phyloP scores from a whole-genome alignment of 2,113 vertebrate genomes.

The Dendropsophus ebraccatus region DNA sequence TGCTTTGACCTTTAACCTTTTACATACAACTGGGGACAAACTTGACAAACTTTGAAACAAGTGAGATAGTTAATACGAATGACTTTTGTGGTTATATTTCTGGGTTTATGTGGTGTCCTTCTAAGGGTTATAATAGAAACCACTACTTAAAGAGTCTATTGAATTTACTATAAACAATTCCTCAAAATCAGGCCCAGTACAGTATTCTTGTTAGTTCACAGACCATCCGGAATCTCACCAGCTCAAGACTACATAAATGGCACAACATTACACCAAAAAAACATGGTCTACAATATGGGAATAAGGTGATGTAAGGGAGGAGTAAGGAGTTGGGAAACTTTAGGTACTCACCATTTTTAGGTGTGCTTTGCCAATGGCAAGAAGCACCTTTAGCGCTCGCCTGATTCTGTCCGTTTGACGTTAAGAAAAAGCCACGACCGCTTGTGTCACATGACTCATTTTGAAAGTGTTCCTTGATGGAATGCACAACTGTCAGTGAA shows the following conservation, averaged over 20 bases:
- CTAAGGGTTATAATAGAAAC: neutral
- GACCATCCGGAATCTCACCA: neutral
- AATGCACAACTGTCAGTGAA: constrained; percentile 51
- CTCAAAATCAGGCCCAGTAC: neutral
- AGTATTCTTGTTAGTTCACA: neutral
- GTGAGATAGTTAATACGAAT: too few relatives aligned
- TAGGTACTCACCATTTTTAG: constrained; percentile 40
- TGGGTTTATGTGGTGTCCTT: neutral
- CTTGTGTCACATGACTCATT: constrained; percentile 47
- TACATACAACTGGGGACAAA: too few relatives aligned
- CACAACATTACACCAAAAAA: neutral
- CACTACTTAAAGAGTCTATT: neutral
- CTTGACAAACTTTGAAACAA: too few relatives aligned
- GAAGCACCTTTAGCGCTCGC: constrained; percentile 46
- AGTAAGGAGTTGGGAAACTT: neutral
- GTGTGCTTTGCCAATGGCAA: constrained; percentile 41
- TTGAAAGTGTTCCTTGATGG: constrained; percentile 46
- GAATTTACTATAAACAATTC: too few relatives aligned
- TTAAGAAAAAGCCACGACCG: constrained; percentile 41
- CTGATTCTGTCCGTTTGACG: constrained; percentile 44
- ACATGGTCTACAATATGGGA: neutral
- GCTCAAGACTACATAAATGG: neutral
- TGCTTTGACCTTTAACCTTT: too few relatives aligned
- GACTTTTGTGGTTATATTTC: neutral
- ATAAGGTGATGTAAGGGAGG: neutral